Conservation (phyloP, 2,888 invertebrate species). For the Nomada ferruginata region DNA sequence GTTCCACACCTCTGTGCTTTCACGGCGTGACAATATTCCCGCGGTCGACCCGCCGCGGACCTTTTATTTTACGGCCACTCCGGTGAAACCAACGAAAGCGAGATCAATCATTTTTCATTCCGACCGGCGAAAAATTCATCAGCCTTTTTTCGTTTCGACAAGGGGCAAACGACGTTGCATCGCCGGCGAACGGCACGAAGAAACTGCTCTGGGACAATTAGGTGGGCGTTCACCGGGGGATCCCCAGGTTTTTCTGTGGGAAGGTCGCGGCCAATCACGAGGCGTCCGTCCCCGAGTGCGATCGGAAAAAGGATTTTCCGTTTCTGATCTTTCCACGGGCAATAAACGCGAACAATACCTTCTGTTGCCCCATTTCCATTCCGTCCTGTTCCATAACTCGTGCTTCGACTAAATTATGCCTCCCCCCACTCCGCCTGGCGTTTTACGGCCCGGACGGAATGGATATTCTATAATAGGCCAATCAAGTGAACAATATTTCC, state of each 20-base stretch:
- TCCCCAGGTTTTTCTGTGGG: background rate
- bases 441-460: background rate
- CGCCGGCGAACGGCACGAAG: background rate
- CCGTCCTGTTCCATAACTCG: background rate
- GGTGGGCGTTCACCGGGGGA: background rate
- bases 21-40: background rate
- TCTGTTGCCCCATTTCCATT: background rate
- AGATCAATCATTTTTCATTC: no score
- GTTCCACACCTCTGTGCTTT: background rate
- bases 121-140: no score
- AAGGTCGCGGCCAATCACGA: constrained; percentile 12
- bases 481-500: no score
- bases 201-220: constrained; percentile 7
- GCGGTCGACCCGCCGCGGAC: background rate
- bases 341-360: constrained; percentile 31
- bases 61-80: background rate
- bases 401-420: background rate
- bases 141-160: no score
- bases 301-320: constrained; percentile 2
- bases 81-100: background rate
- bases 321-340: background rate
- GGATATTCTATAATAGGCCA: background rate
- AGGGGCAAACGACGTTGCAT: background rate
- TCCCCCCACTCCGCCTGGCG: background rate
- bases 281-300: background rate